Evolutionary conservation across 2,888 invertebrate species (phyloP).

Genomic region (Spodoptera exigua): DNA sequence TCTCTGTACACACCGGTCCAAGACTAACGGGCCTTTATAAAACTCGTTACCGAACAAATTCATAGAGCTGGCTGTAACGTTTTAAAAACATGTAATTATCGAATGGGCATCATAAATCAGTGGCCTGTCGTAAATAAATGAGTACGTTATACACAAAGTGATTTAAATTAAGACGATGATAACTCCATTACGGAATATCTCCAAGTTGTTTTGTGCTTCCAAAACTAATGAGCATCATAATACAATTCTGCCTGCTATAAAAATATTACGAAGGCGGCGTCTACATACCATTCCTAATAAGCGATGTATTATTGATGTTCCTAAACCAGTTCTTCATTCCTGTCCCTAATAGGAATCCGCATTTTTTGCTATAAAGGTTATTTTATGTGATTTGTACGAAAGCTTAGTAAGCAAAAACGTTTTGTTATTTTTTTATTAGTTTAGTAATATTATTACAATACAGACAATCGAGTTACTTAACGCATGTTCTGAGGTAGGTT

Average conservation of each 20-base stretch:
- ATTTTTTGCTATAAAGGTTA: conserved; percentile 11
- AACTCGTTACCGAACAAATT: conserved; percentile 81
- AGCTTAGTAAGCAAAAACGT: conserved; percentile 4
- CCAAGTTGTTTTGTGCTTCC: conserved; percentile 25
- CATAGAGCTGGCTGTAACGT: conserved; percentile 66
- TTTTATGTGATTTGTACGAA: conserved; percentile 5
- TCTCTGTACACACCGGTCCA: conserved; percentile 73
- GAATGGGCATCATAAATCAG: conserved; percentile 50
- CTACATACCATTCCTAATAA: conserved; percentile 55
- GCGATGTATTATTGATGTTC: conserved; percentile 30
- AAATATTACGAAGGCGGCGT: conserved; percentile 49
- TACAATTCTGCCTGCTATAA: conserved; percentile 20
- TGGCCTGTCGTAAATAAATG: conserved; percentile 48
- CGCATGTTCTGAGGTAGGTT: not conserved
- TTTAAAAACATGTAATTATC: conserved; percentile 60
- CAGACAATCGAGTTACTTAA: not conserved
- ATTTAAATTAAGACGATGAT: conserved; percentile 53
- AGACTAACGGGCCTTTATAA: conserved; percentile 76
- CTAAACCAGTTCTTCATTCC: conserved; percentile 29
- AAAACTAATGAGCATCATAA: conserved; percentile 35
- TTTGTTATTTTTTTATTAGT: no score
- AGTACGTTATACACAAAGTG: conserved; percentile 50
- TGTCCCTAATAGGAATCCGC: conserved; percentile 19
- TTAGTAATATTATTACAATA: no score
- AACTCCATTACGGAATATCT: conserved; percentile 42